A percentile compares a stretch with the other conserved stretches of the same genome.
phyloP scores from a whole-genome alignment of 2,888 invertebrate genomes.

The Hirtodrosophila histrioides region DNA sequence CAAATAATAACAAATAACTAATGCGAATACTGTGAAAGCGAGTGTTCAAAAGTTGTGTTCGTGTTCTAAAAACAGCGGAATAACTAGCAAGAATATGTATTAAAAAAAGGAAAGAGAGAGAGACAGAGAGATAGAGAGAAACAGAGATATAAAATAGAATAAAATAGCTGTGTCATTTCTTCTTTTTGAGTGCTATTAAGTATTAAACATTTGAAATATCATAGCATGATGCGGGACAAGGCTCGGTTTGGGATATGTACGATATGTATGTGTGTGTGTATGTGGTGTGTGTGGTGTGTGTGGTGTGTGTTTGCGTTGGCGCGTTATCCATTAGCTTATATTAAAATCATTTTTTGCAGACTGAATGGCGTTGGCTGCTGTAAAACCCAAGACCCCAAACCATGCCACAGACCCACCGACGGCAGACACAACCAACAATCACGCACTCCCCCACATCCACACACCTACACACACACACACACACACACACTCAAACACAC shows the following conservation, averaged over 20 bases:
- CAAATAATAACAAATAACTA: constrained; percentile 59
- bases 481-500: constrained; percentile 3
- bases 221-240: constrained; percentile 74
- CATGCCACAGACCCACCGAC: constrained; percentile 40
- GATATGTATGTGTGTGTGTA: constrained; percentile 13
- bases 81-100: constrained; percentile 9
- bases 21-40: constrained; percentile 36
- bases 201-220: constrained; percentile 78
- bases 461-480: constrained; percentile 14
- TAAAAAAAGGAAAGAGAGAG: neutral
- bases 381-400: constrained; percentile 37
- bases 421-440: constrained; percentile 46
- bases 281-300: constrained; percentile 13
- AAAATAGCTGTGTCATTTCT: constrained; percentile 76
- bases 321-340: constrained; percentile 79
- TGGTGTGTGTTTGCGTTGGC: constrained; percentile 59
- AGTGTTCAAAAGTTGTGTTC: constrained; percentile 8
- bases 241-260: constrained; percentile 21
- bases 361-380: constrained; percentile 63
- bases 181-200: constrained; percentile 72
- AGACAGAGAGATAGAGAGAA: neutral
- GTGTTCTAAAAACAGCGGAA: constrained; percentile 4
- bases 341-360: constrained; percentile 77
- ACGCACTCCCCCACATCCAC: constrained; percentile 36
- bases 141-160: constrained; percentile 43